Conservation (phyloP, 2,888 invertebrate species). For the Apamea anceps region DNA sequence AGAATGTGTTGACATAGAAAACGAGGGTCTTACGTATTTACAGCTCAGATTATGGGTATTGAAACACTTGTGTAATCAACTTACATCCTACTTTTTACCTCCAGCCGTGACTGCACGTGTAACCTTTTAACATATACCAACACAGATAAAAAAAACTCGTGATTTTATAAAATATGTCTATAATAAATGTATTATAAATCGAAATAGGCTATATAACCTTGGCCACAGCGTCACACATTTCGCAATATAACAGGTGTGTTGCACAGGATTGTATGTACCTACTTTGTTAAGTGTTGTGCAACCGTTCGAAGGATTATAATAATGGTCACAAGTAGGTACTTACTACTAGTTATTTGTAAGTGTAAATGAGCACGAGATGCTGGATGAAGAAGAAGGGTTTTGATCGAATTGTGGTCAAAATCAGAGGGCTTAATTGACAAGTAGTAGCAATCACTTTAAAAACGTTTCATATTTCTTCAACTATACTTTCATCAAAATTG, state of each 20-base stretch:
- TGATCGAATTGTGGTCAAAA: neutral
- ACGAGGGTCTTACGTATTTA: neutral
- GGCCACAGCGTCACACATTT: neutral
- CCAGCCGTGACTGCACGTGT: too few species aligned
- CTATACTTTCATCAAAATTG: neutral
- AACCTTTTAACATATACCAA: neutral
- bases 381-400: neutral
- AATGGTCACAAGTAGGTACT: neutral
- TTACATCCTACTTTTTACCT: neutral
- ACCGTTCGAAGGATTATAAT: neutral
- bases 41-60: neutral
- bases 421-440: neutral
- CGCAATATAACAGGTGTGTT: conserved; percentile 8
- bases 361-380: neutral
- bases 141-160: neutral
- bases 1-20: neutral
- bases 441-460: too few species aligned
- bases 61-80: neutral
- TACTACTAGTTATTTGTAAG: neutral
- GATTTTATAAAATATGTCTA: neutral
- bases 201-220: neutral
- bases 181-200: neutral
- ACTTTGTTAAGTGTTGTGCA: neutral
- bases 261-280: neutral
- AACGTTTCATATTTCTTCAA: neutral